phyloP scores from a whole-genome alignment of 2,888 invertebrate species.

The Ametastegia equiseti region DNA sequence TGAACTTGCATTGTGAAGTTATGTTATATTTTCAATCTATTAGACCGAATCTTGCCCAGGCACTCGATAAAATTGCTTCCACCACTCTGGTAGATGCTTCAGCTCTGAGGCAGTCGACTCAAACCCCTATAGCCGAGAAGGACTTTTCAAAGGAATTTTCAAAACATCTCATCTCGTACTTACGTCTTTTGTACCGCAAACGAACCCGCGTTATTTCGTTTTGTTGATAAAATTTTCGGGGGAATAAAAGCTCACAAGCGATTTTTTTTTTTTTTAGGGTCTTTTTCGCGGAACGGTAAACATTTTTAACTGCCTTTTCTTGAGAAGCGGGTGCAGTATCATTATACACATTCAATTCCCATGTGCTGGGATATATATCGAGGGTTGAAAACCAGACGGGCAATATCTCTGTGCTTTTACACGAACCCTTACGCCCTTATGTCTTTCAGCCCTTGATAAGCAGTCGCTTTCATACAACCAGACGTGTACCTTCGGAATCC shows the following conservation, averaged over 20 bases:
- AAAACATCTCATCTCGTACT: constrained; percentile 17
- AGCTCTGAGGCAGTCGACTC: background rate
- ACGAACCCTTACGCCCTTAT: too few relatives aligned
- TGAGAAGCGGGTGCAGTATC: background rate
- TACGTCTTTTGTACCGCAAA: constrained; percentile 1
- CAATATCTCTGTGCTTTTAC: too few relatives aligned
- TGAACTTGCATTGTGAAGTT: constrained; percentile 33
- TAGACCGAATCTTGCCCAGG: constrained; percentile 2
- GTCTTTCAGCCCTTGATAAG: too few relatives aligned
- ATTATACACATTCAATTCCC: constrained; percentile 1
- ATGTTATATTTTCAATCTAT: constrained; percentile 35
- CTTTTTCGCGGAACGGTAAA: background rate
- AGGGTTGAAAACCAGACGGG: too few relatives aligned
- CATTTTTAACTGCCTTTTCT: constrained; percentile 27
- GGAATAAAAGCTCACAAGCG: background rate
- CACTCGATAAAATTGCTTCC: constrained; percentile 34
- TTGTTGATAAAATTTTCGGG: background rate
- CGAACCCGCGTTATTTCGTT: background rate
- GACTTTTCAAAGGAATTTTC: constrained; percentile 6
- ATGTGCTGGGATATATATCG: background rate
- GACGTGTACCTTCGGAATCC: background rate
- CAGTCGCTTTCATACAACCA: background rate
- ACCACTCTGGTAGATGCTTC: background rate
- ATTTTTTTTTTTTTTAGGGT: constrained; percentile 22
- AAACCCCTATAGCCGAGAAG: background rate